Base-by-base conservation (phyloP, 2,113 vertebrate genomes). In the Zingel zingel region DNA sequence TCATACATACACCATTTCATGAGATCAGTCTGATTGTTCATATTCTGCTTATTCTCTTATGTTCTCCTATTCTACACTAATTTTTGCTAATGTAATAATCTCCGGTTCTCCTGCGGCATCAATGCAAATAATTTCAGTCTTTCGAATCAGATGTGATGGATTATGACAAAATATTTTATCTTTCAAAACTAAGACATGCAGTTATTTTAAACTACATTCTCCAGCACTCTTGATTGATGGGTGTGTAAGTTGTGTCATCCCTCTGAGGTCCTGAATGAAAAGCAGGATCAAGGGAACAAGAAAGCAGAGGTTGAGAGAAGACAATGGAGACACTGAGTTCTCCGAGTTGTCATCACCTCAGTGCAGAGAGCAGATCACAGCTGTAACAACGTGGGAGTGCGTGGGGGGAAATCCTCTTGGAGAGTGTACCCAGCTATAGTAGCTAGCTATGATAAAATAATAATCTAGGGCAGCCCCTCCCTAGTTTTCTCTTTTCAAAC, bases 391-490 rank as follows among this genome's bases (percentile, higher is more conserved):
- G 33, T n/a, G 62, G 63, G 76, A 83, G 82, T 82, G 84, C 64
- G 73, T 73, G 74, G 82, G 90, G 92, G 92, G 90, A 80, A 74
- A 92, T 91, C 89, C 90, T 91, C 77, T 86, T 56, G 82, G 86
- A 93, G 88, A 88, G 73, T 71, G 68, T 75, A 91, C 82, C 89
- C 84, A 64, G 87, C 87, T 88, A 90, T 85, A 82, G 85, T 65
- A 87, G 82, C 82, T 59, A 82, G 83, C 87, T 61, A 68, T 89
- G 89, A 96, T 95, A 88, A 95, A 94, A 94, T 94, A 94, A 95
- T 95, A 92, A 96, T 95, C 93, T 94, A 93, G 95, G 93, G 79
- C 95, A 95, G 87, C 87, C 74, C 84, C 89, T 87, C 89, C 90
- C 88, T 58, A 16, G 36, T 74, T 79, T 81, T 77, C 39, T 86